phyloP scores from a whole-genome alignment of 2,797 vertebrate genomes.

The Borostomias antarcticus region DNA sequence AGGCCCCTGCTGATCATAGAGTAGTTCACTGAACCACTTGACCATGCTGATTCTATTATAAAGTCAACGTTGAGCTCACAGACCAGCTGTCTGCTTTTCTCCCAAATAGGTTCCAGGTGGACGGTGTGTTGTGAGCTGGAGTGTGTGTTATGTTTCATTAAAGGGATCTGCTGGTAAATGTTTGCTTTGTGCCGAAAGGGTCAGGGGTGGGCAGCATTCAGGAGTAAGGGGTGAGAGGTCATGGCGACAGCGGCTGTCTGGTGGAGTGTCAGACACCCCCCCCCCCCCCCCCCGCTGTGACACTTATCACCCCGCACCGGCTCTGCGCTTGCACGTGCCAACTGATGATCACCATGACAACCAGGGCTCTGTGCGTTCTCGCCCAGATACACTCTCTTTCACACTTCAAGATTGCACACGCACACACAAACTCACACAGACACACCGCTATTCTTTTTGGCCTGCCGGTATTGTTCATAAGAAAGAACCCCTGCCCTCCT shows the following conservation, averaged over 20 bases:
- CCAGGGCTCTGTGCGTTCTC: not conserved
- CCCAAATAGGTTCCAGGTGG: constrained; percentile 11
- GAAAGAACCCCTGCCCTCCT: constrained; percentile 48
- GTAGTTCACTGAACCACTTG: constrained; percentile 45
- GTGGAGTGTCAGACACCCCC: not conserved
- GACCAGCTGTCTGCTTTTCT: constrained; percentile 39
- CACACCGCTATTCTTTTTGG: constrained; percentile 22
- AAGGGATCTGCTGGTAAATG: not conserved
- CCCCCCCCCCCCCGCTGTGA: not conserved
- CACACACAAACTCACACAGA: not conserved
- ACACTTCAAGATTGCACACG: not conserved
- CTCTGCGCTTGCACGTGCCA: constrained; percentile 7
- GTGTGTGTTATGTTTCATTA: not conserved
- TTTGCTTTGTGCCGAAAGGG: not conserved
- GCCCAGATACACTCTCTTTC: not conserved
- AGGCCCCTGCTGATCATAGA: constrained; percentile 6
- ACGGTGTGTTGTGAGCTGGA: not conserved
- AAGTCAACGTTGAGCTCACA: constrained; percentile 42
- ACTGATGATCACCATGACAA: constrained; percentile 16
- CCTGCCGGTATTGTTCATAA: constrained; percentile 54
- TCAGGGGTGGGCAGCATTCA: not conserved
- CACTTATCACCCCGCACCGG: not conserved
- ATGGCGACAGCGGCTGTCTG: not conserved
- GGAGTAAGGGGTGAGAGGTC: not conserved
- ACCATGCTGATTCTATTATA: constrained; percentile 39